Evolutionary conservation across 2,113 vertebrate species (phyloP).

Genomic region (Aramus guarauna): DNA sequence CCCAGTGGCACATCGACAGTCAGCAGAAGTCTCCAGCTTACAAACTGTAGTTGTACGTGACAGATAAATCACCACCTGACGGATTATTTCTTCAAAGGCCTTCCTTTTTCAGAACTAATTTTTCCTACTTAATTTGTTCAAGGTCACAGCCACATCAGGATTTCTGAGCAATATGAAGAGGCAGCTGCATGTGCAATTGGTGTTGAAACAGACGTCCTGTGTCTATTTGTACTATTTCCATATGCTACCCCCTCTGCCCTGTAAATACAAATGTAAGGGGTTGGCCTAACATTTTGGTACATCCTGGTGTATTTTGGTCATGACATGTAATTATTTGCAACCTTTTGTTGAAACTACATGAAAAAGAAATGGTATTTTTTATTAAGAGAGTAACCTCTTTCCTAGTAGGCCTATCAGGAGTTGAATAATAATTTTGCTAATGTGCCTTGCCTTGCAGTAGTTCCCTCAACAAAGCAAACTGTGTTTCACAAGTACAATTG

Average conservation of each 20-base stretch:
- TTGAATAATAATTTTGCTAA: background rate
- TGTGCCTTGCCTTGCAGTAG: background rate
- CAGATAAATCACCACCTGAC: background rate
- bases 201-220: background rate
- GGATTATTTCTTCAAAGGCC: background rate
- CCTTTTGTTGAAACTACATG: background rate
- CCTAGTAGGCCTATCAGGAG: background rate
- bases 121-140: background rate
- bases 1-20: fast-evolving
- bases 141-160: background rate
- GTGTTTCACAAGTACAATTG: background rate
- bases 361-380: background rate
- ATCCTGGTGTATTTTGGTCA: background rate
- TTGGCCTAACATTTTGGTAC: background rate
- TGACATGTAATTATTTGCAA: background rate
- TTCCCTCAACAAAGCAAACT: background rate
- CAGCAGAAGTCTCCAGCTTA: background rate
- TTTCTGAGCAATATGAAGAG: background rate
- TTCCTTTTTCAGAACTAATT: background rate
- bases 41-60: fast-evolving
- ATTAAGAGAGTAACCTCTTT: background rate
- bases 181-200: background rate
- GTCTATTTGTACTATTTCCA: background rate
- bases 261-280: background rate
- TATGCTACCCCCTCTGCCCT: fast-evolving